Conservation (phyloP, 2,113 vertebrate species). For the Scolopax mira region DNA sequence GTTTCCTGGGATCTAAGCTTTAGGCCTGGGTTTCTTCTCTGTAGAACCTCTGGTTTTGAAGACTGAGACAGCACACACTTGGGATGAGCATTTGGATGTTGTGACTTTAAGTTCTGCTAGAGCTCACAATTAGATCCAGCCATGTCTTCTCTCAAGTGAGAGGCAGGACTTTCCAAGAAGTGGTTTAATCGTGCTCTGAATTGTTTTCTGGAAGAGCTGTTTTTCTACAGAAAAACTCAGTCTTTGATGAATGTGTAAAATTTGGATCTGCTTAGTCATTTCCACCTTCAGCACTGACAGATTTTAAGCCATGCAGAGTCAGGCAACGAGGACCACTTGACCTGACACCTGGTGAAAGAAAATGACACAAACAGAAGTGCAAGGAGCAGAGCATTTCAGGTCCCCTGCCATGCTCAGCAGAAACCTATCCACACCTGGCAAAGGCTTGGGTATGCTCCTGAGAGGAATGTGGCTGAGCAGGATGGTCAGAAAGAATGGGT, state of each 20-base stretch:
- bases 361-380: background rate
- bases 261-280: background rate
- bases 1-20: background rate
- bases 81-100: background rate
- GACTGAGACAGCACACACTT: background rate
- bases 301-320: background rate
- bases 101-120: background rate
- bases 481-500: background rate
- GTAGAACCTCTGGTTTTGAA: background rate
- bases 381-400: background rate
- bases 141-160: background rate
- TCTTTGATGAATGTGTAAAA: background rate
- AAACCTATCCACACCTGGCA: background rate
- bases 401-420: background rate
- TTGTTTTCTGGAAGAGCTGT: background rate
- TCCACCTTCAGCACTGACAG: background rate
- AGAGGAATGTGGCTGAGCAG: slow-evolving; percentile 3
- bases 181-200: background rate
- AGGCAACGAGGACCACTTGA: background rate
- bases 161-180: background rate
- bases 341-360: background rate
- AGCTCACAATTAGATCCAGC: background rate
- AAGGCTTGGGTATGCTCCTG: background rate
- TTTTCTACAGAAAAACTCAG: background rate
- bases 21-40: background rate